Evolutionary conservation across 1,140 invertebrate species (phyloP), one percentile per base, ranked within the genome.

Genomic region (Mizuhopecten yessoensis): DNA sequence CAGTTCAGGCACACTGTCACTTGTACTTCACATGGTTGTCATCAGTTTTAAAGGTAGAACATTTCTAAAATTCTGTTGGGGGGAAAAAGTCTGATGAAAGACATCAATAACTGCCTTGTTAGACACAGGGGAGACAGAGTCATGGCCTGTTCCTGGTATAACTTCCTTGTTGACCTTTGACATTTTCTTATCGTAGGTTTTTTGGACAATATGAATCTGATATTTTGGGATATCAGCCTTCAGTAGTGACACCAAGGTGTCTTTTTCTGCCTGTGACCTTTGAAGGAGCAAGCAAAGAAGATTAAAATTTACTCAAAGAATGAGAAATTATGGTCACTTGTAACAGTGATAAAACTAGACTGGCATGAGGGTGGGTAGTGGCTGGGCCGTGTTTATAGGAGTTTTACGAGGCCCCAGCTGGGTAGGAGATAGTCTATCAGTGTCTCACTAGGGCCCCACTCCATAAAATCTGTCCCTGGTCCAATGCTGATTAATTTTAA

Each of bases 261-360:
- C 57, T 75, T 75, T 29, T 75, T 75, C 57, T 75, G 57, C 11
- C 57, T 29, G 0, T 75, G 57, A 75, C 57, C 57, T 75, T 75
- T n/a, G 11, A 1, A 75, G 57, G 57, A n/a, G 29, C 57, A 23
- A 17, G 57, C n/a, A 75, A 75, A 75, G 57, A 75, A 75, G 57
- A 75, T 75, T 75, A 75, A 75, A 49, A 75, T 75, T 75, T 75
- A 75, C 57, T 75, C 57, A 75, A 75, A 75, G 57, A 75, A 75
- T 75, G 57, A 75, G 57, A 75, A 75, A 75, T 75, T 75, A 75
- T 75, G 57, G 57, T 75, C 57, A 75, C 57, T 75, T 75, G 57
- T 75, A 1, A 17, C 23, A 29, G 57, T 29, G 57, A 75, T 75
- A 75, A 75, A 75, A 75, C 23, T 5, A 75, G 57, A 5, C 57